These are phyloP conservation scores for Thaumatotibia leucotreta DNA, from an alignment of 1,140 invertebrate species.

Conservation along the genomic window DNA sequence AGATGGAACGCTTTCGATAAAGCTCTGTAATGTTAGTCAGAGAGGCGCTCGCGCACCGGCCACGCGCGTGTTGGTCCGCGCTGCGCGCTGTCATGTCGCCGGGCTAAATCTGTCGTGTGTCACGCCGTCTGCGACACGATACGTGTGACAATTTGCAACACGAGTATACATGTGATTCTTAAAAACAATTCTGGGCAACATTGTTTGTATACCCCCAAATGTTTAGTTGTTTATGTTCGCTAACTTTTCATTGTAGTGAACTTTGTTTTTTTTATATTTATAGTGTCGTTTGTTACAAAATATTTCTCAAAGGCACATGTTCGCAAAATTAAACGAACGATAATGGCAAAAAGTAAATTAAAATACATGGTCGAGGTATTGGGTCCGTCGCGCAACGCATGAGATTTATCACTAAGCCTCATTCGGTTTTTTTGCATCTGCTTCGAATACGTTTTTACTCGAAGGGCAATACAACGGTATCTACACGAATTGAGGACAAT, in stretches of 20 bases:
- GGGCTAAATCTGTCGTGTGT: constrained; percentile 32
- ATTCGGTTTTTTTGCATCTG: neutral
- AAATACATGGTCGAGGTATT: neutral
- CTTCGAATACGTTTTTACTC: neutral
- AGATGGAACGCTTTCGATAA: constrained; percentile 41
- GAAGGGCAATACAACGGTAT: neutral
- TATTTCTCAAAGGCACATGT: neutral
- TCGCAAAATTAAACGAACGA: neutral
- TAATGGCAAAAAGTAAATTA: constrained; percentile 11
- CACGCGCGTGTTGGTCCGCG: constrained; percentile 37
- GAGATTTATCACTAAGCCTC: constrained; percentile 1
- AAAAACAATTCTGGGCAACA: constrained; percentile 20
- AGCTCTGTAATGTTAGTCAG: constrained; percentile 49
- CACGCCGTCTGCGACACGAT: constrained; percentile 16
- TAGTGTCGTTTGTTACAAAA: neutral
- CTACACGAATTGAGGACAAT: neutral
- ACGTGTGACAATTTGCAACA: neutral
- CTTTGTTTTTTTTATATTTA: constrained; percentile 1
- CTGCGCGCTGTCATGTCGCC: neutral
- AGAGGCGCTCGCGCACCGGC: constrained; percentile 55
- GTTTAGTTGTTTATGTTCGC: constrained; percentile 16
- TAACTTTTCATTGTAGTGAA: constrained; percentile 25
- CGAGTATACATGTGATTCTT: neutral
- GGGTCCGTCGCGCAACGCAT: neutral
- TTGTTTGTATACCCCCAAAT: neutral